Evolutionary conservation across 2,113 vertebrate species (phyloP), one percentile per base, ranked within the genome.

Genomic region (Patagioenas fasciata): DNA sequence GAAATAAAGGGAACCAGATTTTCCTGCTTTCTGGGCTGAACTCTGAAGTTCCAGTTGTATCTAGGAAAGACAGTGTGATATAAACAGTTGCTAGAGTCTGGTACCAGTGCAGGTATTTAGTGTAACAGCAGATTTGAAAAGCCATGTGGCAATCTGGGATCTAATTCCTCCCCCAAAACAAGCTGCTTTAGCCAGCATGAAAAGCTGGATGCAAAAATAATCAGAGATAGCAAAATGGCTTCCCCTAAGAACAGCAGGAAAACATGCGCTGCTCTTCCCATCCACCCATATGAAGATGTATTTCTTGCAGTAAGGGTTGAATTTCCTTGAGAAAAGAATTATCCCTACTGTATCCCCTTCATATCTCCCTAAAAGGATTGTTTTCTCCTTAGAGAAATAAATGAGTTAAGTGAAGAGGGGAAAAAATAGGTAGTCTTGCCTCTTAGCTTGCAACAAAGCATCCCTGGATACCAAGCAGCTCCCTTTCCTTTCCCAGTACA

Each of bases 201-300:
- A 91, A 96, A 74, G 42, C 38, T 72, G 17, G 87, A 87, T 25
- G 65, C 34, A 87, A 75, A 96, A 87, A 77, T 91, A 89, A 89
- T 93, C 74, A 84, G 73, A 73, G 84, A 58, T 56, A 89, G 89
- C 36, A 66, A 92, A 95, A 81, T 42, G 58, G 70, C 38, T 85
- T 72, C 65, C 57, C n/a, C 73, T 79, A 70, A 5, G 48, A 96
- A 84, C 72, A 96, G 93, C 91, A 80, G 77, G 91, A 70, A 91
- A 94, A 93, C 20, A 50, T 26, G 51, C 34, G 40, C 54, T 78
- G 72, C 60, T 82, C 48, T 69, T 25, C 50, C 18, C 15, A 47
- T 32, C 26, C 17, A 79, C 10, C 29, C 9, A 8, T 7, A 23
- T 25, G 42, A 87, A 54, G 64, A 62, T n/a, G 0, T 5, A 19